A percentile compares a stretch with the other conserved stretches of the same genome.
phyloP scores from a whole-genome alignment of 2,797 vertebrate genomes.

The Crocodylus rhombifer region DNA sequence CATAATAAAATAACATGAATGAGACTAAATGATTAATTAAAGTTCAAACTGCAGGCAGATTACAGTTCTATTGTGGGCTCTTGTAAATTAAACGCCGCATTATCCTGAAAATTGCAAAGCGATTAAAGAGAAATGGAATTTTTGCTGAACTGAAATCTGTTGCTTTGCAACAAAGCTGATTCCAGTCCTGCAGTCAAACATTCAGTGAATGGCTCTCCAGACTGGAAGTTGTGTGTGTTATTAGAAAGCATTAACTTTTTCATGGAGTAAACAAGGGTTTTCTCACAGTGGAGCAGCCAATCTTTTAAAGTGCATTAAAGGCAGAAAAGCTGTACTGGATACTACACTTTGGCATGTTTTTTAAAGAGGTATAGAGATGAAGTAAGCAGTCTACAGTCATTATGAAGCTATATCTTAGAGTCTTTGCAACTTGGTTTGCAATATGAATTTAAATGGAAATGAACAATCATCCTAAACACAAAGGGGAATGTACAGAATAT shows the following conservation, averaged over 20 bases:
- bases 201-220: constrained; percentile 79
- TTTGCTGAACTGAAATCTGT: constrained; percentile 85
- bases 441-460: not conserved
- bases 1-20: constrained; percentile 46
- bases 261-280: constrained; percentile 83
- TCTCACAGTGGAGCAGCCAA: constrained; percentile 80
- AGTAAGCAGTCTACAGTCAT: not conserved
- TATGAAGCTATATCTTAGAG: not conserved
- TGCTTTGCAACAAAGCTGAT: constrained; percentile 90
- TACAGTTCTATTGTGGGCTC: constrained; percentile 78
- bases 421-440: not conserved
- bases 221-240: constrained; percentile 71
- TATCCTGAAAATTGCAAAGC: constrained; percentile 79
- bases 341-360: not conserved
- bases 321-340: constrained; percentile 8
- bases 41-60: constrained; percentile 80
- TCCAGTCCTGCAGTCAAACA: constrained; percentile 83
- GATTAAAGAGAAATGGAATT: constrained; percentile 84
- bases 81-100: constrained; percentile 88
- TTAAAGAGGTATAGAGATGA: not conserved
- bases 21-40: constrained; percentile 84
- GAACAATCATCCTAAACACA: constrained; percentile 5
- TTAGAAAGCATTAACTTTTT: constrained; percentile 79
- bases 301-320: constrained; percentile 72
- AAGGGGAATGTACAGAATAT: accelerated